phyloP scores from a whole-genome alignment of 2,888 invertebrate genomes.

The Acrobasis consociella region DNA sequence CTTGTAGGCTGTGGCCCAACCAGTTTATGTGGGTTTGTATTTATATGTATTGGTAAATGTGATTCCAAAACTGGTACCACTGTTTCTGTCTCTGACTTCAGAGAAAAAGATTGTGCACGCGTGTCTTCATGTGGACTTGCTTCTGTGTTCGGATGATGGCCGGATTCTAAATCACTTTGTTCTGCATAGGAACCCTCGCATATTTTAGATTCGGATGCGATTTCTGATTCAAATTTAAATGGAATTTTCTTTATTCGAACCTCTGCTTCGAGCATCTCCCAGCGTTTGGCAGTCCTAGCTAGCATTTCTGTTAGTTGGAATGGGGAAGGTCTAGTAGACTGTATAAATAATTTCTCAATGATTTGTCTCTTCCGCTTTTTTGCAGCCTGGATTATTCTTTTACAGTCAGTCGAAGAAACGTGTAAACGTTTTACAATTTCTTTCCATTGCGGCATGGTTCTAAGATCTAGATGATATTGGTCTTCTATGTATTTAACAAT shows the following conservation, averaged over 20 bases:
- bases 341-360: conserved; percentile 56
- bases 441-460: conserved; percentile 59
- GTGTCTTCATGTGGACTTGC: conserved; percentile 31
- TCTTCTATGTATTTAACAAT: conserved; percentile 57
- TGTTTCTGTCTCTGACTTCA: conserved; percentile 34
- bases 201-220: conserved; percentile 2
- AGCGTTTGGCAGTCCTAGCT: conserved; percentile 56
- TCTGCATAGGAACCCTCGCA: conserved; percentile 35
- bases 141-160: conserved; percentile 64
- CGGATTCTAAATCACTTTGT: conserved; percentile 34
- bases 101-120: conserved; percentile 13
- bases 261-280: conserved; percentile 46
- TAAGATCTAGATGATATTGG: conserved; percentile 56
- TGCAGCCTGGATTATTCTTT: conserved; percentile 51
- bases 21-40: conserved; percentile 55
- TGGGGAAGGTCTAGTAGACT: conserved; percentile 57
- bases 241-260: conserved; percentile 29
- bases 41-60: conserved; percentile 47
- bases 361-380: conserved; percentile 54
- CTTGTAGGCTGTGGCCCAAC: conserved; percentile 48
- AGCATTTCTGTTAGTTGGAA: conserved; percentile 58
- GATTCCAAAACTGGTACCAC: conserved; percentile 29
- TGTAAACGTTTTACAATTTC: conserved; percentile 53
- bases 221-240: conserved; percentile 23
- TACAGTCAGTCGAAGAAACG: conserved; percentile 45